Percentiles rank a stretch among this genome's conserved stretches.
These are phyloP conservation scores for Ptiloglossa arizonensis DNA, from an alignment of 1,140 invertebrate genomes.

Conservation along the genomic window DNA sequence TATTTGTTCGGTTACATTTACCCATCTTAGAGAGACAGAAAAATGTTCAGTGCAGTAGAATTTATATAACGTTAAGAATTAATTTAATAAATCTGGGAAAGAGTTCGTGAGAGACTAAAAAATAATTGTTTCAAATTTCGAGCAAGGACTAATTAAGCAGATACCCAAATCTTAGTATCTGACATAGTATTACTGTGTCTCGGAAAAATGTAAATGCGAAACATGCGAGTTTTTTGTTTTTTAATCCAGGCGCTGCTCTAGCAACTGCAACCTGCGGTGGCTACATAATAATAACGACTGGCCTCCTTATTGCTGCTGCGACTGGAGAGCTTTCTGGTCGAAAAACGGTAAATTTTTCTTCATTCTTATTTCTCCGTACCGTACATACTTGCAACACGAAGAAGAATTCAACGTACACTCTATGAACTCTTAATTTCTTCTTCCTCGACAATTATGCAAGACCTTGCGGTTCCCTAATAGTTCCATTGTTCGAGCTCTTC, in stretches of 20 bases:
- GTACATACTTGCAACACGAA: background rate
- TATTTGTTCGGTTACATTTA: too few relatives aligned
- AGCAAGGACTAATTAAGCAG: too few relatives aligned
- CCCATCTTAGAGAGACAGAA: too few relatives aligned
- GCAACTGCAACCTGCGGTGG: conserved; percentile 83
- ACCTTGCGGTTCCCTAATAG: conserved; percentile 27
- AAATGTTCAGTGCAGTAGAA: too few relatives aligned
- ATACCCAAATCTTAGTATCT: too few relatives aligned
- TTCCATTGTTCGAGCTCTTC: conserved; percentile 22
- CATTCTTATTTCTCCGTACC: background rate
- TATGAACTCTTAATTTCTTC: conserved; percentile 6
- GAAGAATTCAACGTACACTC: background rate
- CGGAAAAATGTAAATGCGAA: background rate
- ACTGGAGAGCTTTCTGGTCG: conserved; percentile 85
- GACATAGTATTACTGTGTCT: too few relatives aligned
- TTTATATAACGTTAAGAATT: too few relatives aligned
- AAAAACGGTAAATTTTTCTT: conserved; percentile 81
- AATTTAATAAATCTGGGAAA: too few relatives aligned
- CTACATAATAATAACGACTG: conserved; percentile 87
- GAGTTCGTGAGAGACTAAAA: too few relatives aligned
- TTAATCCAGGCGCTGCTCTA: conserved; percentile 78
- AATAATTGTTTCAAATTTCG: too few relatives aligned
- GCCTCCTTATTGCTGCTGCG: conserved; percentile 85
- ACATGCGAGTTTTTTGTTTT: conserved; percentile 1
- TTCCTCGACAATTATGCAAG: conserved; percentile 15